Evolutionary conservation across 1,140 invertebrate species (phyloP), one percentile per base, ranked within the genome.

Genomic region (Drosophila navojoa): DNA sequence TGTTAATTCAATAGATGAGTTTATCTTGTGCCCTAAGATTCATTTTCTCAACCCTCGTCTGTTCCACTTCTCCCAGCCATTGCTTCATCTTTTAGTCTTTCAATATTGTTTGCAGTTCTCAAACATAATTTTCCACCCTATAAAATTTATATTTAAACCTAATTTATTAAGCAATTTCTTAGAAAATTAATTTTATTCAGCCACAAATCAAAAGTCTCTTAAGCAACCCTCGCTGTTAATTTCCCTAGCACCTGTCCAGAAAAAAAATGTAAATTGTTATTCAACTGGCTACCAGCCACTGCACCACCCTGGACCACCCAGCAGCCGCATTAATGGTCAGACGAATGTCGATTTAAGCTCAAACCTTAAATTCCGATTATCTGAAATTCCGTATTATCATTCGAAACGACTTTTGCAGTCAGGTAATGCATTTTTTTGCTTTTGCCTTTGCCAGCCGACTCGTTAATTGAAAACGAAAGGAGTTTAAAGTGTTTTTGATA

Each of bases 401-500:
- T 19, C 22, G n/a, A 9, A 11, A 10, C n/a, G 22, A 16, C 44
- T 67, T 40, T 49, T 40, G 27, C 9, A 10, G 32, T 10, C 32
- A 69, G 22, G 38, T 63, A 35, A 75, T 60, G 49, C 64, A 49
- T 72, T 22, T 55, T 16, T 63, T 32, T 6, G 52, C n/a, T n/a
- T n/a, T n/a, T n/a, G n/a, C n/a, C n/a, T n/a, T n/a, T n/a, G n/a
- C n/a, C 19, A 52, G 60, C 38, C 15, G 50, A 32, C 16, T 27
- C 53, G 53, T 57, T 70, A 82, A 81, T 75, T 76, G 71, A 74
- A 72, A 71, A 49, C 68, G 75, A 81, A 72, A 79, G 82, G 35
- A 72, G 52, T 27, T 81, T 71, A 57, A 67, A 62, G 72, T 74
- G 73, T 70, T 49, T 59, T 9, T 27, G 67, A 75, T 74, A 74